Base-by-base conservation (phyloP, 2,888 invertebrate genomes). In the Limulus polyphemus region DNA sequence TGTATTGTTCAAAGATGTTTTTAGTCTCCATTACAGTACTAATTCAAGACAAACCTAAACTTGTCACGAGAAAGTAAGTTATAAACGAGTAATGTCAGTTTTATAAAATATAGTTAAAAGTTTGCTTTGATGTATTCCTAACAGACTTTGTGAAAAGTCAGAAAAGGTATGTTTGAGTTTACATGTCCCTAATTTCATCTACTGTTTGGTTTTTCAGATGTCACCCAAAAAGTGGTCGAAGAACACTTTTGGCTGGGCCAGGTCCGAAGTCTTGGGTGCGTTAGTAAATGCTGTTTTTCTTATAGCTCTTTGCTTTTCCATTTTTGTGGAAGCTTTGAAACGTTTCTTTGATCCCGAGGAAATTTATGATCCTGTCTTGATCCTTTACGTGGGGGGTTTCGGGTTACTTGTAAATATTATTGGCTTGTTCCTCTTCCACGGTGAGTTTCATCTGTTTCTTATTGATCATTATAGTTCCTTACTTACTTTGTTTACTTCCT, bases 241-340 rank as follows among this genome's bases (percentile, higher is more conserved):
- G 79, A 99, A 98, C 77, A 99, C 98, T 12, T 99, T 97, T 76
- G 99, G 99, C 13, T 99, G 98, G 98, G 97, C 95, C 2, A 83
- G 99, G 65, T 98, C 99, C 0, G 99, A 99, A 79, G 95, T 99
- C 0, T 78, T 99, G 52, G 99, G 99, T n/a, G 98, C 99, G 14
- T 80, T 98, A 65, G 69, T 69, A 51, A 99, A 99, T 78, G 93
- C 98, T 1, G 98, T 99, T 62, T 99, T 99, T 79, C 84, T 99
- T 56, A 88, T 98, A 47, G 97, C 99, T 1, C 81, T 99, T 62
- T 99, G 98, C 80, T 97, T 98, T 79, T 95, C 94, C 70, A 98
- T 99, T 73, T 86, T 95, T 10, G 90, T 99, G 63, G 98, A 99
- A 78, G 92, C 98, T 14, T 84, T 90, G 73, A 95, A 98, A 78